phyloP scores from a whole-genome alignment of 2,888 invertebrate species.

The Hirtodrosophila alboralis region DNA sequence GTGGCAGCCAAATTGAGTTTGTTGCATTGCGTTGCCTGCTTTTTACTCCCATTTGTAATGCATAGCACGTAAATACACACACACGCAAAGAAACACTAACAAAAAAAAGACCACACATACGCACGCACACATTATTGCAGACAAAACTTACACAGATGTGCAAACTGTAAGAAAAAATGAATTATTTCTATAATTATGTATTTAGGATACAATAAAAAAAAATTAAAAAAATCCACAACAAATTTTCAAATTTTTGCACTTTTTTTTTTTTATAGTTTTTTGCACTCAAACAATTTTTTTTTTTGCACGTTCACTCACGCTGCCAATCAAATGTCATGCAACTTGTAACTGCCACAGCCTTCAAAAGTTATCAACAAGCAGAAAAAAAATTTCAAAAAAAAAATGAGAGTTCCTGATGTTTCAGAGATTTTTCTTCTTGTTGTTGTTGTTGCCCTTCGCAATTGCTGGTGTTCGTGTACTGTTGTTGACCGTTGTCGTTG shows the following conservation, averaged over 20 bases:
- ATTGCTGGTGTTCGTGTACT: constrained; percentile 1
- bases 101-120: not conserved
- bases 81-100: constrained; percentile 1
- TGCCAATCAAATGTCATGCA: constrained; percentile 39
- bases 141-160: too few species aligned
- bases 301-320: constrained; percentile 1
- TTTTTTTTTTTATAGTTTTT: not conserved
- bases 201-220: too few species aligned
- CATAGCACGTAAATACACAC: constrained; percentile 23
- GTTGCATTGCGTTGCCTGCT: constrained; percentile 27
- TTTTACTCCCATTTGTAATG: constrained; percentile 20
- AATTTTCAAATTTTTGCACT: not conserved
- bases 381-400: constrained; percentile 19
- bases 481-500: constrained; percentile 32
- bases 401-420: not conserved
- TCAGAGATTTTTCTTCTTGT: not conserved
- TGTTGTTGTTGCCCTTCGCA: not conserved
- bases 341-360: constrained; percentile 25
- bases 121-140: constrained; percentile 1
- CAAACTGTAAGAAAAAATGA: too few species aligned
- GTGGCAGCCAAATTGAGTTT: constrained; percentile 1
- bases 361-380: constrained; percentile 23
- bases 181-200: too few species aligned
- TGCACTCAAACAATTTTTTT: too few species aligned
- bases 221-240: not conserved